Evolutionary conservation across 2,888 invertebrate species (phyloP).

Genomic region (Drosophila paramelanica): DNA sequence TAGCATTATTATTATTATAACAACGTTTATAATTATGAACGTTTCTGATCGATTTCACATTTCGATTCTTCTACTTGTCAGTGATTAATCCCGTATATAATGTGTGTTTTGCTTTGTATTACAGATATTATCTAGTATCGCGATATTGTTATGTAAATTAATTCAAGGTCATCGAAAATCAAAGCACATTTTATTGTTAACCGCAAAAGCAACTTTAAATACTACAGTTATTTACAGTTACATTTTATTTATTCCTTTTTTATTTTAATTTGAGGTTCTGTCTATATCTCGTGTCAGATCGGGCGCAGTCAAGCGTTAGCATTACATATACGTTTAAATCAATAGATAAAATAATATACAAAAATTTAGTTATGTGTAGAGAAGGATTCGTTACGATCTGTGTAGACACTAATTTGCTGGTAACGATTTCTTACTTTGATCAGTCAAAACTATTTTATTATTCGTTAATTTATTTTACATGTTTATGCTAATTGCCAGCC

Average conservation of each 20-base stretch:
- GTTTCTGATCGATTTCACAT: conserved; percentile 31
- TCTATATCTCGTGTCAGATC: conserved; percentile 7
- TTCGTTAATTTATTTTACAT: conserved; percentile 44
- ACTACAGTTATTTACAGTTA: conserved; percentile 4
- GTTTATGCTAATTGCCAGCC: conserved; percentile 30
- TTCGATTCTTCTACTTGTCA: conserved; percentile 16
- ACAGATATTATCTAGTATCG: conserved; percentile 11
- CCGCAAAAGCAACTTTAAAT: conserved; percentile 31
- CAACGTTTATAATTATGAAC: conserved; percentile 20
- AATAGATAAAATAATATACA: no score
- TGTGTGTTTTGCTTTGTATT: conserved; percentile 3
- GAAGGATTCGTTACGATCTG: conserved; percentile 4
- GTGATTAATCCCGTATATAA: conserved; percentile 2
- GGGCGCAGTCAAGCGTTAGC: conserved; percentile 48
- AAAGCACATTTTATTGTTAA: conserved; percentile 38
- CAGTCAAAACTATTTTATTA: conserved; percentile 25
- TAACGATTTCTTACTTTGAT: conserved; percentile 44
- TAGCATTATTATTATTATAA: conserved; percentile 31
- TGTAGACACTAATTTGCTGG: conserved; percentile 35
- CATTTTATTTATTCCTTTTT: background rate
- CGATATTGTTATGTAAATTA: conserved; percentile 42
- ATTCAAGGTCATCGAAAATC: conserved; percentile 58
- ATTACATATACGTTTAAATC: conserved; percentile 4
- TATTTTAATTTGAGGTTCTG: conserved; percentile 2
- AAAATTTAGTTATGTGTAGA: no score